Evolutionary conservation across 2,797 vertebrate species (phyloP).

Genomic region (Anguilla obscura): DNA sequence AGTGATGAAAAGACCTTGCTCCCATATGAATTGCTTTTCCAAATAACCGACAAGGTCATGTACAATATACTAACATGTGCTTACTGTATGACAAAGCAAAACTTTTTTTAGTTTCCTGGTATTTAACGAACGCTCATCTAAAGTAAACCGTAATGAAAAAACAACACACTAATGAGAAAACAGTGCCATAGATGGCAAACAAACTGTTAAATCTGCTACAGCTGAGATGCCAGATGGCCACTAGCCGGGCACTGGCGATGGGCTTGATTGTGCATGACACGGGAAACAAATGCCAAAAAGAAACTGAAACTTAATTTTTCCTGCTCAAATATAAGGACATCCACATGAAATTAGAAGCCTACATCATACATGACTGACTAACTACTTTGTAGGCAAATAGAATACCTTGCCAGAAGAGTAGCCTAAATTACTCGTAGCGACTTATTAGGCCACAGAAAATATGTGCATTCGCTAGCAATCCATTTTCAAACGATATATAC

Average conservation of each 20-base stretch:
- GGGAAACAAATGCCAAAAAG: not conserved
- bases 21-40: not conserved
- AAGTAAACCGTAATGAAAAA: not conserved
- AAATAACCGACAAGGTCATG: not conserved
- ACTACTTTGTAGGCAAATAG: not conserved
- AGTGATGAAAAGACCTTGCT: not conserved
- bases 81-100: not conserved
- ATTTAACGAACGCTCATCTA: not conserved
- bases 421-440: not conserved
- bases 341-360: not conserved
- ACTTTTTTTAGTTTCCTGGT: not conserved
- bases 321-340: not conserved
- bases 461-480: not conserved
- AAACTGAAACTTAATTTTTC: not conserved
- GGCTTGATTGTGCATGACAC: not conserved
- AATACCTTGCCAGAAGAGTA: not conserved
- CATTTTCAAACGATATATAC: not conserved
- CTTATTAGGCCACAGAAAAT: not conserved
- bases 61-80: not conserved
- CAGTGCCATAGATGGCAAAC: not conserved
- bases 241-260: not conserved
- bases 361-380: not conserved
- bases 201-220: not conserved
- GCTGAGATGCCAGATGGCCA: slow-evolving; percentile 7
- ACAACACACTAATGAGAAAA: not conserved